Base-by-base conservation (phyloP, 2,797 vertebrate genomes). In the Mormyrops boulengeri region DNA sequence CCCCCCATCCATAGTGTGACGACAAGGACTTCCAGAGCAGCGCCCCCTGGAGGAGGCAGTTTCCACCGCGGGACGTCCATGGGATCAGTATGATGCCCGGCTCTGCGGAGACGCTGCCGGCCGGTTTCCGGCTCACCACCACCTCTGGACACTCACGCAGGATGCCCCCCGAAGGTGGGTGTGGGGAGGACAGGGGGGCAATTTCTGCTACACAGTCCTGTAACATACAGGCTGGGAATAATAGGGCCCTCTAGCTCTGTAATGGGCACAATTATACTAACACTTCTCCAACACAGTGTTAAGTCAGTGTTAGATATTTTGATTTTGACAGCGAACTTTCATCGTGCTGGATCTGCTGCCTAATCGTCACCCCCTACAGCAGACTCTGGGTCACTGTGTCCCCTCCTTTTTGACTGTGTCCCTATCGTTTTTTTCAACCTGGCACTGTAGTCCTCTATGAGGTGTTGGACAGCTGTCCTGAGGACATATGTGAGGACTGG, bases 41-140 rank as follows among this genome's bases (percentile, higher is more conserved):
- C 9, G 97, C 98, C 0, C 98, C 98, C 4, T 99, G 99, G 99
- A 95, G 98, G 93, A 96, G 98, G 92, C 98, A 99, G 93, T 99
- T 99, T 91, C 98, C 97, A 2, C 97, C 98, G 0, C 96, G 98
- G 0, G 99, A 99, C 92, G 97, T 99, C 1, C 98, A 99, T 0
- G 98, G 99, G 90, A 99, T 99, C 96, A 99, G 98, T 92, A 99
- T 99, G 98, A 99, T 99, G 98, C 98, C 99, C 0, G 99, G 99
- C 1, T 98, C 98, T 0, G 98, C 98, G 0, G 98, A 99, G 95
- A 99, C 98, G 0, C 96, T 99, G 90, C 99, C 99, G 0, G 98
- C 98, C 0, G 99, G 99, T 2, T 99, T 99, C 95, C 97, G 99
- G 57, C 95, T 99, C 93, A 99, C 98, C 88, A 95, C 98, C 44